These are phyloP conservation scores for Nyctalus aviator DNA, from an alignment of 2,797 vertebrate genomes.

Conservation along the genomic window DNA sequence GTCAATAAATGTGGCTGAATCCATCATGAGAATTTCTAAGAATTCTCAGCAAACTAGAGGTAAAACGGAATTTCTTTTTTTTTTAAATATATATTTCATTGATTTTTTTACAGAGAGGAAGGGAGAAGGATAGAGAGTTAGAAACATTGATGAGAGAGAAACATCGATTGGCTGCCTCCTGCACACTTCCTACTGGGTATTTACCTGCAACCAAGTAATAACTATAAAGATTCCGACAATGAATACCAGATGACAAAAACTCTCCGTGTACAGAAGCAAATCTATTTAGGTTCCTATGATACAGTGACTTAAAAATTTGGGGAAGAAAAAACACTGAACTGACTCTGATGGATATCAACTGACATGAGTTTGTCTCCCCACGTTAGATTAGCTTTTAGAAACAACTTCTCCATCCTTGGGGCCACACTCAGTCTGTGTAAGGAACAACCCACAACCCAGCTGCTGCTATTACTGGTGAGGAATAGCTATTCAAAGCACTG, in stretches of 20 bases:
- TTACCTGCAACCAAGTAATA: too few relatives aligned
- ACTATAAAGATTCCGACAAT: not conserved
- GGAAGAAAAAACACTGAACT: not conserved
- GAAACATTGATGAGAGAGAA: too few relatives aligned
- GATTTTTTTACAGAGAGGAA: too few relatives aligned
- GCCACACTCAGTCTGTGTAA: not conserved
- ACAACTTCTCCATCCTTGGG: not conserved
- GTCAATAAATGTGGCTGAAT: not conserved
- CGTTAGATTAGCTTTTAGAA: not conserved
- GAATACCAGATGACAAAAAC: not conserved
- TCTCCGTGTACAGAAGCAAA: not conserved
- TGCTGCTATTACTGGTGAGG: fast-evolving
- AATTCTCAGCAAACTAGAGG: not conserved
- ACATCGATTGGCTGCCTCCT: too few relatives aligned
- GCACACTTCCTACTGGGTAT: too few relatives aligned
- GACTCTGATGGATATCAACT: not conserved
- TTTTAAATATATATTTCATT: too few relatives aligned
- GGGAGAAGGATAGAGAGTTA: too few relatives aligned
- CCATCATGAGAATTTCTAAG: not conserved
- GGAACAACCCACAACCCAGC: not conserved
- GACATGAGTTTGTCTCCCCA: not conserved
- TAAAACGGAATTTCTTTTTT: not conserved
- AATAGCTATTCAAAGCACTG: fast-evolving
- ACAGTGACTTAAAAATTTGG: not conserved
- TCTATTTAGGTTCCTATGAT: not conserved